A percentile compares a stretch with the other conserved stretches of the same genome.
These are phyloP conservation scores for Notarius quadriscutis DNA, from an alignment of 2,113 vertebrate genomes.

Conservation along the genomic window DNA sequence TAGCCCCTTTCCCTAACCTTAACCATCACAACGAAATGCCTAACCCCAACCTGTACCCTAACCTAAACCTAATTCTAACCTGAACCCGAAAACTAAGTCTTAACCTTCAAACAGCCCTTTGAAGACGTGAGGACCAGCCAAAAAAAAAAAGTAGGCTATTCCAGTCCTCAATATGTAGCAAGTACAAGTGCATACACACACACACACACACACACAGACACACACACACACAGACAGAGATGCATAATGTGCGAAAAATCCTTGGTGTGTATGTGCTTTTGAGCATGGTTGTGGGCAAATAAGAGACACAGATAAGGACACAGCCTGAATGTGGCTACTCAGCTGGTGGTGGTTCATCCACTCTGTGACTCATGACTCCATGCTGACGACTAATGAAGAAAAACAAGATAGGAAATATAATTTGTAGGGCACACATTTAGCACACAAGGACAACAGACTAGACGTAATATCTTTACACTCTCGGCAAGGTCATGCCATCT, in stretches of 20 bases:
- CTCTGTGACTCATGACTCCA: constrained; percentile 26
- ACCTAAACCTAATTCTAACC: too few species aligned
- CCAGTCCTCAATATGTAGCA: too few species aligned
- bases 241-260: constrained; percentile 9
- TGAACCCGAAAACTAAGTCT: too few species aligned
- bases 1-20: too few species aligned
- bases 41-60: too few species aligned
- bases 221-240: not conserved
- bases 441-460: constrained; percentile 18
- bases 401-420: constrained; percentile 20
- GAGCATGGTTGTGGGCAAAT: constrained; percentile 9
- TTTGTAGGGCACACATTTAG: constrained; percentile 14
- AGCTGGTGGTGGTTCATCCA: constrained; percentile 38
- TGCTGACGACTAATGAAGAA: constrained; percentile 48
- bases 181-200: too few species aligned
- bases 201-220: not conserved
- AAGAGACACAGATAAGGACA: constrained; percentile 29
- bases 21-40: too few species aligned
- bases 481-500: constrained; percentile 20
- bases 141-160: too few species aligned
- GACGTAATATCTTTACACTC: constrained; percentile 10
- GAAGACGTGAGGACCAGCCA: too few species aligned
- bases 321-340: constrained; percentile 42
- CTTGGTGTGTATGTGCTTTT: not conserved
- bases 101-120: too few species aligned